Evolutionary conservation across 2,113 vertebrate species (phyloP).

Genomic region (Arvicanthis niloticus): DNA sequence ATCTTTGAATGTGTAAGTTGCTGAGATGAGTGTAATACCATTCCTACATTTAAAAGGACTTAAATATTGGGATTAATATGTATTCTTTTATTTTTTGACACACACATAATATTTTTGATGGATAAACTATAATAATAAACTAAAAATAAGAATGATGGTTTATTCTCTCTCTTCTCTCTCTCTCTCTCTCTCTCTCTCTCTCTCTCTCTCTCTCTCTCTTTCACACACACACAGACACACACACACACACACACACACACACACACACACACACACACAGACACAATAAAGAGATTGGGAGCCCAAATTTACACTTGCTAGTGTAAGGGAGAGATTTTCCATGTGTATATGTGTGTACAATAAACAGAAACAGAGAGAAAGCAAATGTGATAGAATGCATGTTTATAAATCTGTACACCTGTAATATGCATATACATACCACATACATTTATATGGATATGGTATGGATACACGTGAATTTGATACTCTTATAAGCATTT

Average conservation of each 20-base stretch:
- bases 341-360: neutral
- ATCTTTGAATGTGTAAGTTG: conserved; percentile 66
- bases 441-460: neutral
- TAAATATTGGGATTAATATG: conserved; percentile 61
- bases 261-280: too few relatives aligned
- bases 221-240: too few relatives aligned
- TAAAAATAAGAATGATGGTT: neutral
- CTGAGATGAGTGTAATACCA: conserved; percentile 51
- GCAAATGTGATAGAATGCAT: neutral
- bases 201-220: too few relatives aligned
- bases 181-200: too few relatives aligned
- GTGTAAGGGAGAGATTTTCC: too few relatives aligned
- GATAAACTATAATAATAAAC: neutral
- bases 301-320: neutral
- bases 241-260: too few relatives aligned
- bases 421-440: neutral
- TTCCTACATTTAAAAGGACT: conserved; percentile 46
- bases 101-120: neutral
- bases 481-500: neutral
- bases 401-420: neutral
- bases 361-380: neutral
- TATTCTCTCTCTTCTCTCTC: neutral
- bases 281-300: neutral
- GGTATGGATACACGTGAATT: neutral
- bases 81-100: neutral